Evolutionary conservation across 2,113 vertebrate species (phyloP), one percentile per base, ranked within the genome.

Genomic region (Phycodurus eques): DNA sequence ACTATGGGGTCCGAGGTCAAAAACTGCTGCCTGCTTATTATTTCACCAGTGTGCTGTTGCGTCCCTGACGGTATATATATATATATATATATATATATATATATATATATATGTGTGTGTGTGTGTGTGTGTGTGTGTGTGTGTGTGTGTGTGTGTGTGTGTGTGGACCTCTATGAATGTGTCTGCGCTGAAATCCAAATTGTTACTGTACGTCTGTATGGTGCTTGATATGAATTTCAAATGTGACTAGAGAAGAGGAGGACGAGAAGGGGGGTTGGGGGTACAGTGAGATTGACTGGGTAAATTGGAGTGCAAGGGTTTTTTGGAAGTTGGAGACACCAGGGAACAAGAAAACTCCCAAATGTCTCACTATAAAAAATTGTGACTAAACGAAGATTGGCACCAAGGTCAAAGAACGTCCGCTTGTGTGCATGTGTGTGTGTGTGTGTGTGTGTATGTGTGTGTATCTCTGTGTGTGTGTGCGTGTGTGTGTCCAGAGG

Each of bases 301-400:
- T 85, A 89, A 88, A 90, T 88, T 90, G 85, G 85, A 79, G 51
- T 68, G 76, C 13, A 11, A 65, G 75, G 63, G 68, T 74, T 69
- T 70, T 76, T 79, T 72, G 68, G 68, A 78, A 74, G 80, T 80
- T 83, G 82, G 83, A 86, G 79, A 67, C n/a, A 47, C 31, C 17
- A 72, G 75, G 74, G n/a, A 72, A 53, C 66, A n/a, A 76, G 49
- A 72, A 78, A 80, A 71, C 57, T 75, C 62, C 67, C 54, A 67
- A 78, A 77, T 10, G 19, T 12, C 53, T 51, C 81, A 33, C 79
- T 72, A 65, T 74, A 80, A 88, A 84, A 73, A 56, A 43, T 61
- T 33, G 59, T 22, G 69, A 73, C n/a, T 5, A 60, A 74, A 44
- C 20, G 2, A 74, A 35, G 51, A 39, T 74, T 73, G 70, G 76